phyloP scores from a whole-genome alignment of 1,140 invertebrate genomes.

The Drosophila saltans region DNA sequence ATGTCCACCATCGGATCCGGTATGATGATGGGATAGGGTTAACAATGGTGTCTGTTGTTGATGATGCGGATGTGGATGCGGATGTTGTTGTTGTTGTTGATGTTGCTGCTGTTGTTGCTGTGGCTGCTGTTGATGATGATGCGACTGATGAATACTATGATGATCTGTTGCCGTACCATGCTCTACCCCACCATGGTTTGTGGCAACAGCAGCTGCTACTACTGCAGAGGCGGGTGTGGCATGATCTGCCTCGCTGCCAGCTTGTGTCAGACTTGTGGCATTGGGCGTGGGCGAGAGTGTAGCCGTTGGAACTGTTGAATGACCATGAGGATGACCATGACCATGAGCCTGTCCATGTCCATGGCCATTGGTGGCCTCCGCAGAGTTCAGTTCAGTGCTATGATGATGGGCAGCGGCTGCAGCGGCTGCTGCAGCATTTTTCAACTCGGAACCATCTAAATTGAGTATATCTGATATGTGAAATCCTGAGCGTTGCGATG shows the following conservation, averaged over 20 bases:
- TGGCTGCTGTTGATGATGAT: constrained; percentile 39
- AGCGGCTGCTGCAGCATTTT: constrained; percentile 66
- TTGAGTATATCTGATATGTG: constrained; percentile 91
- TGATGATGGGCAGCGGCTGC: constrained; percentile 52
- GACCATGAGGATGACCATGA: constrained; percentile 28
- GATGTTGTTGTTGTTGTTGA: constrained; percentile 40
- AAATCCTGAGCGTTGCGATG: constrained; percentile 87
- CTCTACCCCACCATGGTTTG: constrained; percentile 21
- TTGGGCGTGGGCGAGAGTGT: constrained; percentile 57
- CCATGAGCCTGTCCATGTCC: constrained; percentile 23
- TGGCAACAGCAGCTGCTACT: constrained; percentile 8
- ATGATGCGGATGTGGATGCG: constrained; percentile 40
- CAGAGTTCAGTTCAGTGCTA: constrained; percentile 46
- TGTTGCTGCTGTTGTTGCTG: constrained; percentile 34
- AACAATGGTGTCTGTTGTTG: constrained; percentile 42
- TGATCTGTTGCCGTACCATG: constrained; percentile 60
- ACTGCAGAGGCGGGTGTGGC: constrained; percentile 4
- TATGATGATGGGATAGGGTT: constrained; percentile 49
- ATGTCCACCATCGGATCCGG: constrained; percentile 30
- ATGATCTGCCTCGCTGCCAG: constrained; percentile 31
- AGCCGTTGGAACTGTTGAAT: constrained; percentile 33
- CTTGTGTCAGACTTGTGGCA: constrained; percentile 36
- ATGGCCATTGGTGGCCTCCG: constrained; percentile 45
- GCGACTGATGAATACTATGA: constrained; percentile 31
- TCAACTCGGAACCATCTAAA: constrained; percentile 84